These are phyloP conservation scores for Rostratula benghalensis DNA, from an alignment of 2,113 vertebrate genomes.

Conservation along the genomic window DNA sequence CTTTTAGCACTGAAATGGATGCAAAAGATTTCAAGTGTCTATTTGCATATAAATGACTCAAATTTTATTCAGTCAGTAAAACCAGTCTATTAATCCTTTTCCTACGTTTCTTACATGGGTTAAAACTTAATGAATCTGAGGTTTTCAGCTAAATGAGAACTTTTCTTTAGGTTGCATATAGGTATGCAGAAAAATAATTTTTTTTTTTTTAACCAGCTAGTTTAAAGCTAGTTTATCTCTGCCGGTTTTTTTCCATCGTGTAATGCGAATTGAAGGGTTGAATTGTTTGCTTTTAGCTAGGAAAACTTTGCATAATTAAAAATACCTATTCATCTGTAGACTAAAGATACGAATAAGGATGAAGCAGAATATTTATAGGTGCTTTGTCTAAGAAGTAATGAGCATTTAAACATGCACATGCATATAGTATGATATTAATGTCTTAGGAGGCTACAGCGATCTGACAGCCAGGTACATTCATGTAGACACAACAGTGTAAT, in stretches of 20 bases:
- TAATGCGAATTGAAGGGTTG: neutral
- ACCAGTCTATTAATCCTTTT: slow-evolving; percentile 57
- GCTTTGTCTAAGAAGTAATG: slow-evolving; percentile 33
- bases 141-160: slow-evolving; percentile 22
- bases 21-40: slow-evolving; percentile 37
- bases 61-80: slow-evolving; percentile 71
- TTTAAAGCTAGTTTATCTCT: neutral
- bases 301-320: neutral
- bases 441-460: slow-evolving; percentile 46
- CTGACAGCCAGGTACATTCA: slow-evolving; percentile 76
- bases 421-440: neutral
- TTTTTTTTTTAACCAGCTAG: neutral
- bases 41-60: slow-evolving; percentile 68
- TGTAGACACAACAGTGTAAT: slow-evolving; percentile 69
- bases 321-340: slow-evolving; percentile 16
- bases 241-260: neutral
- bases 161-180: neutral
- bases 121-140: slow-evolving; percentile 13
- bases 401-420: slow-evolving; percentile 19
- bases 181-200: neutral
- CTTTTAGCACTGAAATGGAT: slow-evolving; percentile 60
- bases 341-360: slow-evolving; percentile 17
- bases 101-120: slow-evolving; percentile 23
- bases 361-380: slow-evolving; percentile 25
- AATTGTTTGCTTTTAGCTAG: neutral